Conservation (phyloP, 2,113 vertebrate genomes). For the Polypterus senegalus region DNA sequence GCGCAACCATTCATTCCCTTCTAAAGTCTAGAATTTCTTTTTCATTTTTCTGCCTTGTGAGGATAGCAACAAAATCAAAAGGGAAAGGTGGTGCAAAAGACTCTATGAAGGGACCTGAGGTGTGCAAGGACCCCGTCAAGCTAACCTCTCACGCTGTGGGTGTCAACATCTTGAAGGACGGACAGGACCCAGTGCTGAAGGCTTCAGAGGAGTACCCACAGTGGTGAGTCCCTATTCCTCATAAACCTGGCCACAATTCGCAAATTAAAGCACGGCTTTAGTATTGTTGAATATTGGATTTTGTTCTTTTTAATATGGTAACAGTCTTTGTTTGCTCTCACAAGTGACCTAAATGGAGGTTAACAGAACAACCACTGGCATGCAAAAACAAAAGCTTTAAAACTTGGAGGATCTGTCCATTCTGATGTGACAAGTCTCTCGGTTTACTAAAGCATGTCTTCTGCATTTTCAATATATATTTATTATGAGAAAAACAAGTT, state of each 20-base stretch:
- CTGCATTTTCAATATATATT: too few species aligned
- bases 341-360: too few species aligned
- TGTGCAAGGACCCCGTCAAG: constrained; percentile 66
- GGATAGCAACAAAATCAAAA: constrained; percentile 55
- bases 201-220: constrained; percentile 63
- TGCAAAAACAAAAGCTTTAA: background rate
- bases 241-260: background rate
- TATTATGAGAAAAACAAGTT: too few species aligned
- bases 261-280: too few species aligned
- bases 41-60: background rate
- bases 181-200: constrained; percentile 68
- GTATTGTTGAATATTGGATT: too few species aligned
- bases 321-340: too few species aligned
- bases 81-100: constrained; percentile 52
- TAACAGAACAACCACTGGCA: too few species aligned
- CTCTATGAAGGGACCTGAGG: constrained; percentile 62
- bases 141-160: constrained; percentile 71
- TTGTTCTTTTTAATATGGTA: too few species aligned
- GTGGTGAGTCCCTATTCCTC: constrained; percentile 53
- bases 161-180: constrained; percentile 70
- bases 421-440: too few species aligned
- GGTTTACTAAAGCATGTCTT: too few species aligned
- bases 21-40: background rate
- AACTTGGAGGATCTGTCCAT: background rate
- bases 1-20: too few species aligned